Conservation (phyloP, 2,113 vertebrate species). For the Cyphomyrus discorhynchus region DNA sequence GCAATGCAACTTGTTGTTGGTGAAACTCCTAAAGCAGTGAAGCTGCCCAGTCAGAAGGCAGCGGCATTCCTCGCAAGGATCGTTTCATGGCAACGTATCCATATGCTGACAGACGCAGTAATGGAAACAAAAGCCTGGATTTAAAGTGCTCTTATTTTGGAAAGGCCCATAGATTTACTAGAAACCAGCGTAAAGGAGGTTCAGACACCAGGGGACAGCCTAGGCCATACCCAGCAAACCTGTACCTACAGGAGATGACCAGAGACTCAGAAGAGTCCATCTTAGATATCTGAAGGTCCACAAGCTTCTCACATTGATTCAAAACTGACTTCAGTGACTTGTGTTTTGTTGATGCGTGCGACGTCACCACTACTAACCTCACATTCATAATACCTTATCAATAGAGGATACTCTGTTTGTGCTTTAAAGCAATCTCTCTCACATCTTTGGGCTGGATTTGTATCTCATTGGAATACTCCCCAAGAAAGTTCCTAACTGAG, state of each 20-base stretch:
- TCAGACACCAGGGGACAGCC: background rate
- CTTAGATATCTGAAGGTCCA: background rate
- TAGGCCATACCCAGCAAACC: background rate
- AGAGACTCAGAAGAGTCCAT: background rate
- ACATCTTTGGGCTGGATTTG: background rate
- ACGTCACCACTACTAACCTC: background rate
- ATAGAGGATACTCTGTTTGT: background rate
- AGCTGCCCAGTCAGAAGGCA: background rate
- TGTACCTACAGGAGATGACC: background rate
- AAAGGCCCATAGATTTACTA: background rate
- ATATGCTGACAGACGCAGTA: background rate
- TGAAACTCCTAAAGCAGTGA: background rate
- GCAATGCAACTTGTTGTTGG: background rate
- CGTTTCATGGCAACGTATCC: background rate
- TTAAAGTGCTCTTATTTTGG: background rate
- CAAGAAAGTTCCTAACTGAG: background rate
- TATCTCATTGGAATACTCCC: background rate
- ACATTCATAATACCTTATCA: background rate
- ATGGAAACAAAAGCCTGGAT: background rate
- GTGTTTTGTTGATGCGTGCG: background rate
- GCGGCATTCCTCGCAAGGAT: background rate
- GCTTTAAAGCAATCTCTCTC: background rate
- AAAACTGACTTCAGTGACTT: background rate
- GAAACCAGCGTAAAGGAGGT: background rate
- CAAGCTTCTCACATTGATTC: background rate